Percentiles rank a stretch among this genome's conserved stretches.
Conservation (phyloP, 2,113 vertebrate species). For the Aphelocoma coerulescens region DNA sequence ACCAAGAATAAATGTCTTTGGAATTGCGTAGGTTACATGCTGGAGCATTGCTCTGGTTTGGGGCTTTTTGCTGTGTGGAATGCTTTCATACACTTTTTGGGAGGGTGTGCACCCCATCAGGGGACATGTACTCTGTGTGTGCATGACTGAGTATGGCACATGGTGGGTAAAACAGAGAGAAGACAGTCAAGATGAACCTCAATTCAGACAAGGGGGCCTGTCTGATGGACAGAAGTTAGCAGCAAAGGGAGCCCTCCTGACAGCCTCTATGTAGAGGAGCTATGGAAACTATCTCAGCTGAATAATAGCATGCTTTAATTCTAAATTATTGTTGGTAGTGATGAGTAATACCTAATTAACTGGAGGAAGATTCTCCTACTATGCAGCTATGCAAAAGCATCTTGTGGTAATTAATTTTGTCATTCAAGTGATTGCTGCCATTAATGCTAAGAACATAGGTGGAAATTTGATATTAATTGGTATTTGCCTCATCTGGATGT, state of each 20-base stretch:
- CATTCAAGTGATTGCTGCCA: background rate
- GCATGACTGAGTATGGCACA: accelerated
- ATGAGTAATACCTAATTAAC: background rate
- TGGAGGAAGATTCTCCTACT: background rate
- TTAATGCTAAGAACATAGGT: background rate
- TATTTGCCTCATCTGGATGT: background rate
- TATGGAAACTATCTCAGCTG: background rate
- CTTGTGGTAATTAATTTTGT: background rate
- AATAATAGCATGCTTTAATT: background rate
- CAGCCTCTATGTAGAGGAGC: background rate
- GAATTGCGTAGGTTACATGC: background rate
- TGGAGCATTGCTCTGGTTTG: background rate
- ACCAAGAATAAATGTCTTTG: background rate
- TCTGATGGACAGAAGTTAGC: background rate
- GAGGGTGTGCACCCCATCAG: background rate
- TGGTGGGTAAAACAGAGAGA: background rate
- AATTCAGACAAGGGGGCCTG: background rate
- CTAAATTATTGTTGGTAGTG: background rate
- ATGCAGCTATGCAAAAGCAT: background rate
- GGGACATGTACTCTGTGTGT: background rate
- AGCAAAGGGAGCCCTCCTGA: background rate
- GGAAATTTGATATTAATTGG: background rate
- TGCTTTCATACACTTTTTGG: background rate
- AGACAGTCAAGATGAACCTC: background rate
- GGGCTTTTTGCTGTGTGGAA: background rate